Conservation (phyloP, 2,113 vertebrate genomes). For the Mellivora capensis region DNA sequence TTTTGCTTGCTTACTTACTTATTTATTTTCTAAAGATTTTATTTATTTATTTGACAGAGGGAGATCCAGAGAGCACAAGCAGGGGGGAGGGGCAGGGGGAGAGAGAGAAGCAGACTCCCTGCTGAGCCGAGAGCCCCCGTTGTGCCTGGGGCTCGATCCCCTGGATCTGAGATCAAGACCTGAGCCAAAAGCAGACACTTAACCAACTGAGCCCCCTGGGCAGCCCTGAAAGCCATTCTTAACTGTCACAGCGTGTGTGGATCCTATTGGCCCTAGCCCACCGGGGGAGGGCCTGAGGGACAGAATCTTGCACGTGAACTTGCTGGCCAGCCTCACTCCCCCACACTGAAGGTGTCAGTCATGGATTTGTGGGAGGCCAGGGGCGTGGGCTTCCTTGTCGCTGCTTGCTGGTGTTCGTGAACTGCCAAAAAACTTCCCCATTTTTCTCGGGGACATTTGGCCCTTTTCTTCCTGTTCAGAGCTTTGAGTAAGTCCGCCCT, state of each 20-base stretch:
- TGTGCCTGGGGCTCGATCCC: too few species aligned
- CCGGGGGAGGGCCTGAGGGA: neutral
- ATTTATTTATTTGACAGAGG: too few species aligned
- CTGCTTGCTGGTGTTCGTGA: neutral
- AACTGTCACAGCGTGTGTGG: neutral
- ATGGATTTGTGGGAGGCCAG: neutral
- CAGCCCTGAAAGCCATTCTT: neutral
- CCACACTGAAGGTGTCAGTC: neutral
- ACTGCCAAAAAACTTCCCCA: neutral
- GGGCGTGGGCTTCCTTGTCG: neutral
- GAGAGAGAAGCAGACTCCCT: too few species aligned
- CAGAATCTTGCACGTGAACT: neutral
- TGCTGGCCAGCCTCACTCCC: neutral
- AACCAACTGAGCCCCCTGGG: neutral
- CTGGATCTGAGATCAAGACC: neutral
- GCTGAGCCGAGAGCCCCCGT: too few species aligned
- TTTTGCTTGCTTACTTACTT: neutral
- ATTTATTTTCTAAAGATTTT: neutral
- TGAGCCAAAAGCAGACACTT: neutral
- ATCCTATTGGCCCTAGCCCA: rapidly evolving
- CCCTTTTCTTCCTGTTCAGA: neutral
- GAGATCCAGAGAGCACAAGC: too few species aligned
- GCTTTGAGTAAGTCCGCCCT: neutral
- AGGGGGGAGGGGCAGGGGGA: too few species aligned
- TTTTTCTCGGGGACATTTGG: neutral